Percentiles rank a stretch among this genome's conserved stretches.
Conservation (phyloP, 1,140 invertebrate genomes). For the Penaeus indicus region DNA sequence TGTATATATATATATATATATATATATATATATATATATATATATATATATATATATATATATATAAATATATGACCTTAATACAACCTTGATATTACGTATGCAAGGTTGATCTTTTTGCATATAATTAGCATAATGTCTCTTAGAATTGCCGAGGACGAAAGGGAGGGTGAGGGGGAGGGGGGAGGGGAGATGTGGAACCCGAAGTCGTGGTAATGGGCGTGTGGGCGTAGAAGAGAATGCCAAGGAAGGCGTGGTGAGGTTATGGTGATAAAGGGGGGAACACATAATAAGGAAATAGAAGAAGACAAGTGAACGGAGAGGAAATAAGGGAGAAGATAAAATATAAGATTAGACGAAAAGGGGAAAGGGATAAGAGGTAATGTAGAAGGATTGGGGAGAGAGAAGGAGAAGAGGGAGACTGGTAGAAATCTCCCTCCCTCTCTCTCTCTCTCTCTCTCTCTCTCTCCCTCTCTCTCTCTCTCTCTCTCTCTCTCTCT, state of each 20-base stretch:
- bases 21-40: neutral
- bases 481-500: neutral
- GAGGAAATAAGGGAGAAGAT: neutral
- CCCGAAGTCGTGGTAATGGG: too few species aligned
- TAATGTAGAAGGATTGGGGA: neutral
- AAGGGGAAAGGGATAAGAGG: neutral
- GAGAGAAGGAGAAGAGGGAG: neutral
- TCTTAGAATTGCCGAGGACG: too few species aligned
- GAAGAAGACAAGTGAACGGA: neutral
- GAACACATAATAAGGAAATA: neutral
- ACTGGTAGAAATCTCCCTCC: neutral
- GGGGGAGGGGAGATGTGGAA: too few species aligned
- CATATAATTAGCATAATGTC: too few species aligned
- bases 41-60: neutral
- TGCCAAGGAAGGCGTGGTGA: too few species aligned
- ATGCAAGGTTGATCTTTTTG: too few species aligned
- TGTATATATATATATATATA: conserved; percentile 3
- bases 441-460: conserved; percentile 20
- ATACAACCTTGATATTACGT: too few species aligned
- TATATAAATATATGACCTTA: neutral
- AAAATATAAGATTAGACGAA: neutral
- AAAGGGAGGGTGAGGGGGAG: too few species aligned
- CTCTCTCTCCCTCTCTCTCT: conserved; percentile 19
- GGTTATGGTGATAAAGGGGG: too few species aligned
- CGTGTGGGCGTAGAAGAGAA: too few species aligned